Conservation (phyloP, 2,113 vertebrate genomes). For the Caranx ignobilis region DNA sequence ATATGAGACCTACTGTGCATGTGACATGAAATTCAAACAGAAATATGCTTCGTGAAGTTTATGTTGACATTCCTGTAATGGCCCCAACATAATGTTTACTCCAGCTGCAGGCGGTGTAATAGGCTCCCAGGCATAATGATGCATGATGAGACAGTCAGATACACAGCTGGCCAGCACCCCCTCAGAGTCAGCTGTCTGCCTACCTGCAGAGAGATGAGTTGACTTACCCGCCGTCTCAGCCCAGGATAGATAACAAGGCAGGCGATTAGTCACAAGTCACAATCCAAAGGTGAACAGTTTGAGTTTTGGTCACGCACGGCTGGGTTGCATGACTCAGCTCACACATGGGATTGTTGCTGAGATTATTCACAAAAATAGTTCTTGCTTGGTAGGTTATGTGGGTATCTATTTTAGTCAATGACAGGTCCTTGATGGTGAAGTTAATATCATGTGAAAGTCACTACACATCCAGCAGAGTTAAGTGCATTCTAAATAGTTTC, state of each 20-base stretch:
- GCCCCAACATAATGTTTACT: neutral
- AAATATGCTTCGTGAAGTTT: neutral
- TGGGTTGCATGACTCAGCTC: too few relatives aligned
- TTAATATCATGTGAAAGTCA: too few relatives aligned
- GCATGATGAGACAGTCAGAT: constrained; percentile 5
- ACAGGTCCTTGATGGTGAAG: too few relatives aligned
- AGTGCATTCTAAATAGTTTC: neutral
- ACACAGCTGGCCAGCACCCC: neutral
- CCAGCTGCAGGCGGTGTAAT: constrained; percentile 10
- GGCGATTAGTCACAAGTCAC: neutral
- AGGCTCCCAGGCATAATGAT: constrained; percentile 15
- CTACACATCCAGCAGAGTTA: too few relatives aligned
- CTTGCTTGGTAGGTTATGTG: too few relatives aligned
- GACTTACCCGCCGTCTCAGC: constrained; percentile 7
- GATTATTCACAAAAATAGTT: too few relatives aligned
- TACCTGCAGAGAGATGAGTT: constrained; percentile 27
- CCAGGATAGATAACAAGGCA: neutral
- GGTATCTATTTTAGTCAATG: too few relatives aligned
- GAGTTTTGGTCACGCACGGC: neutral
- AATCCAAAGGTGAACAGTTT: neutral
- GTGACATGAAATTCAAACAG: neutral
- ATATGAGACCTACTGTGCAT: neutral
- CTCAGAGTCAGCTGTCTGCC: constrained; percentile 7
- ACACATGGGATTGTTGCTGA: too few relatives aligned
- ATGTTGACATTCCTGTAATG: neutral